Percentiles rank a stretch among this genome's conserved stretches.
Evolutionary conservation across 2,888 invertebrate genomes (phyloP).

Genomic region (Caenorhabditis virilis): DNA sequence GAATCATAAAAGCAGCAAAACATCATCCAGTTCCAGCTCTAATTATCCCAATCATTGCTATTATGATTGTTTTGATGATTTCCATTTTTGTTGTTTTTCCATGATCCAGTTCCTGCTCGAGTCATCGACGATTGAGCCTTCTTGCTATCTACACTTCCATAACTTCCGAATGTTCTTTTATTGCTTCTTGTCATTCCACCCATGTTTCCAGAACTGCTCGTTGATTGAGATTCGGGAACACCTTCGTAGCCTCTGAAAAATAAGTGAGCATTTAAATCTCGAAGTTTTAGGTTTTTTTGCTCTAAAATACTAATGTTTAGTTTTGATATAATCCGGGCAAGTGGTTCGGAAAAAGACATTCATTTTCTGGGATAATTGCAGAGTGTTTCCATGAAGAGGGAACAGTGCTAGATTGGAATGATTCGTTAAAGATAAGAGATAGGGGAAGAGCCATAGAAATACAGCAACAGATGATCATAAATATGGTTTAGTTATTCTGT

Average conservation of each 20-base stretch:
- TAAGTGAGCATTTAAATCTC: too few species aligned
- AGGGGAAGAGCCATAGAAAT: too few species aligned
- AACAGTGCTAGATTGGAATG: too few species aligned
- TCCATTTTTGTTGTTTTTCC: not conserved
- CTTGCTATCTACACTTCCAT: constrained; percentile 21
- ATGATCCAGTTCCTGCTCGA: constrained; percentile 11
- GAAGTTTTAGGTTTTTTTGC: too few species aligned
- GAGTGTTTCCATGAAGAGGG: too few species aligned
- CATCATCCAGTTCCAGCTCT: constrained; percentile 17
- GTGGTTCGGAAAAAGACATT: not conserved
- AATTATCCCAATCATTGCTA: not conserved
- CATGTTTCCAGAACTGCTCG: constrained; percentile 7
- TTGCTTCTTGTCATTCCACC: constrained; percentile 30
- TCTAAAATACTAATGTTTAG: not conserved
- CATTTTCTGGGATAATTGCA: too few species aligned
- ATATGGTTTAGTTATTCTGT: too few species aligned
- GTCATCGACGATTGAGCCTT: constrained; percentile 22
- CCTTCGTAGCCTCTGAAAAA: constrained; percentile 28
- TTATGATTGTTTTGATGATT: not conserved
- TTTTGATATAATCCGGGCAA: not conserved
- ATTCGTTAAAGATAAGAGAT: too few species aligned
- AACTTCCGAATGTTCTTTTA: constrained; percentile 34
- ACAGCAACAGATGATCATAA: too few species aligned
- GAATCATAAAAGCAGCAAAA: too few species aligned
- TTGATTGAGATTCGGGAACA: constrained; percentile 23